phyloP scores from a whole-genome alignment of 1,140 invertebrate species.

The Drosophila orena region DNA sequence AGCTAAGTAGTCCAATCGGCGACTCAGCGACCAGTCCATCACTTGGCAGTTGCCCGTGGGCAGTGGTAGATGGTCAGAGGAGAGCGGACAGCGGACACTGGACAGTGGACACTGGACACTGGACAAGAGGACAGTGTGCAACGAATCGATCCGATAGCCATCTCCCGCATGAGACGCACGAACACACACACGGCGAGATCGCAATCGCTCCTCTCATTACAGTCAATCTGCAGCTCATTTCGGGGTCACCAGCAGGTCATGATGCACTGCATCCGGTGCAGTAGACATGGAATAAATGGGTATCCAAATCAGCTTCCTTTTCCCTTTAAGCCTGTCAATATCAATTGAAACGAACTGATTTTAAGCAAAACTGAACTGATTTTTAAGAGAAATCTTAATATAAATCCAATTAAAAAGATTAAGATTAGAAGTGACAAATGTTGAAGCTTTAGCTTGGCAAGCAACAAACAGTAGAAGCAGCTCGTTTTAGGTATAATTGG shows the following conservation, averaged over 20 bases:
- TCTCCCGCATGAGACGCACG: slow-evolving; percentile 75
- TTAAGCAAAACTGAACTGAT: no score
- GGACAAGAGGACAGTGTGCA: slow-evolving; percentile 34
- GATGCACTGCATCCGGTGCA: slow-evolving; percentile 65
- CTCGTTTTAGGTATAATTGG: no score
- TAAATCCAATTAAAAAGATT: no score
- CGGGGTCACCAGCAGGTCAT: slow-evolving; percentile 61
- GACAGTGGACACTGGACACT: not conserved
- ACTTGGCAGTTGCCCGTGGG: slow-evolving; percentile 22
- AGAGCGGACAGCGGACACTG: not conserved
- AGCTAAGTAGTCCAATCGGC: slow-evolving; percentile 28
- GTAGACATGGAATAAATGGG: not conserved
- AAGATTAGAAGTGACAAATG: no score
- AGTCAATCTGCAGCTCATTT: slow-evolving; percentile 78
- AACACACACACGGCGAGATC: slow-evolving; percentile 69
- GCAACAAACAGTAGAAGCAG: no score
- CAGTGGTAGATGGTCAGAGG: slow-evolving; percentile 11
- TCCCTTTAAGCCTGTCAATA: not conserved
- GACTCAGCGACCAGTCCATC: slow-evolving; percentile 18
- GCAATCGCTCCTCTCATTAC: slow-evolving; percentile 73
- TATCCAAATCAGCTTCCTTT: not conserved
- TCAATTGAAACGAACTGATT: not conserved
- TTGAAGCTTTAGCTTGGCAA: no score
- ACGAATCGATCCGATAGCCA: slow-evolving; percentile 76
- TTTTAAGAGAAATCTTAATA: no score